phyloP scores from a whole-genome alignment of 1,140 invertebrate genomes.

The Bombyx mori region ASM3026992v2 NC_085126.1:4327501-4328000 shows the following conservation, averaged over 20 bases:
- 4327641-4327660: slow-evolving; percentile 58
- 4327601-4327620: slow-evolving; percentile 31
- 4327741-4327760: slow-evolving; percentile 42
- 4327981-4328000: too few species aligned
- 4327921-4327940: too few species aligned
- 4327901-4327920: too few species aligned
- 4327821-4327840: too few species aligned
- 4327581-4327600: slow-evolving; percentile 39
- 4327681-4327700: slow-evolving; percentile 50
- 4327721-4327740: slow-evolving; percentile 42
- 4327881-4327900: too few species aligned
- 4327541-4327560: slow-evolving; percentile 59
- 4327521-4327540: slow-evolving; percentile 55
- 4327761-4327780: background rate
- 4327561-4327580: slow-evolving; percentile 50
- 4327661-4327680: slow-evolving; percentile 50
- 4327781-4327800: background rate
- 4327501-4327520: slow-evolving; percentile 36
- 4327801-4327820: too few species aligned
- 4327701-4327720: slow-evolving; percentile 56
- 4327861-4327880: too few species aligned
- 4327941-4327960: too few species aligned
- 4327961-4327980: too few species aligned
- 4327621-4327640: slow-evolving; percentile 52
- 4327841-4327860: too few species aligned